Evolutionary conservation across 2,113 vertebrate genomes (phyloP).

Genomic region (Corythornis cristatus): DNA sequence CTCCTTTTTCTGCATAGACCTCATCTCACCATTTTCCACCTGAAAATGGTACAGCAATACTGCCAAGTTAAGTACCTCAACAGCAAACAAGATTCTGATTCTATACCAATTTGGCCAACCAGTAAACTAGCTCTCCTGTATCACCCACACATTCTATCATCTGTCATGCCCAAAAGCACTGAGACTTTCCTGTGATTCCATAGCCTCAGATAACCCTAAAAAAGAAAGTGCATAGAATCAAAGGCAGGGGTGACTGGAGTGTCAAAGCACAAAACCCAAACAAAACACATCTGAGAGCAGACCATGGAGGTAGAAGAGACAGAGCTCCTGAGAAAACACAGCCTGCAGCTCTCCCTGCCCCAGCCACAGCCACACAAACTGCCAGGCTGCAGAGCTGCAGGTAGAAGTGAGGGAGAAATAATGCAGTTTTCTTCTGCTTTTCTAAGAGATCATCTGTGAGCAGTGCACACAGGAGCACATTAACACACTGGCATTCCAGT

Average conservation of each 20-base stretch:
- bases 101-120: background rate
- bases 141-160: background rate
- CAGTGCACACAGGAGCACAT: background rate
- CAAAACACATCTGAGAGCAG: background rate
- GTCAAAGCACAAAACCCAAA: background rate
- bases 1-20: background rate
- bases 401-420: background rate
- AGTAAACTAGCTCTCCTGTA: background rate
- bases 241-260: background rate
- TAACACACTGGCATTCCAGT: background rate
- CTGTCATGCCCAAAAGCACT: background rate
- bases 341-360: background rate
- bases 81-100: background rate
- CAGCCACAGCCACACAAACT: background rate
- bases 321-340: background rate
- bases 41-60: background rate
- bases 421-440: background rate
- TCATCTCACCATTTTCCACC: background rate
- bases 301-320: background rate
- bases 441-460: background rate
- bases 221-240: background rate
- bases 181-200: background rate
- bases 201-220: background rate
- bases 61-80: background rate
- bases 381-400: background rate